phyloP scores from a whole-genome alignment of 1,140 invertebrate genomes.

The Vollenhovia emeryi region DNA sequence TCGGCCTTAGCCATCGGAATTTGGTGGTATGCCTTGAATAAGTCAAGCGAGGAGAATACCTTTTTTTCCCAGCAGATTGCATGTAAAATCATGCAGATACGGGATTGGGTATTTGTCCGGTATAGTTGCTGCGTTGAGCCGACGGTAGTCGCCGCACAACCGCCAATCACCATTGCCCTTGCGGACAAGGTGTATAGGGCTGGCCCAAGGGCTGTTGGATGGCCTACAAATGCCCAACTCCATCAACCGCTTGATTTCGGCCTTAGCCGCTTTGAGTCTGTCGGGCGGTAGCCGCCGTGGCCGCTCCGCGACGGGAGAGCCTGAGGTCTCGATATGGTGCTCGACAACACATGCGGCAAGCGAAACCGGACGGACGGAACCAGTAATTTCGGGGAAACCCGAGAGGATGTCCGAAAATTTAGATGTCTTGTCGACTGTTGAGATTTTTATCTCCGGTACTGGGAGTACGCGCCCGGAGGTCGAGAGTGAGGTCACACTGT shows the following conservation, averaged over 20 bases:
- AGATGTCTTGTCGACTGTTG: background rate
- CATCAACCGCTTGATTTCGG: background rate
- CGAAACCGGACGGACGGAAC: background rate
- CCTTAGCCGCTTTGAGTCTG: background rate
- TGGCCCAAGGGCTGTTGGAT: background rate
- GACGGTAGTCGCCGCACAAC: background rate
- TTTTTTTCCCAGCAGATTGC: no score
- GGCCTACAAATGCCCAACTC: background rate
- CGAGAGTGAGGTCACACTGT: fast-evolving
- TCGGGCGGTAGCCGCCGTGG: background rate
- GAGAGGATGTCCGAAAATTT: background rate
- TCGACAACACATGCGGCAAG: background rate
- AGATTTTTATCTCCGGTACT: background rate
- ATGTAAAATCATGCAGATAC: no score
- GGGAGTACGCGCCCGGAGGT: background rate
- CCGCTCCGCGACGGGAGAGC: background rate
- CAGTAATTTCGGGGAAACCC: background rate
- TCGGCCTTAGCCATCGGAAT: no score
- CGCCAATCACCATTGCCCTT: background rate
- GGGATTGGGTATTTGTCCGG: background rate
- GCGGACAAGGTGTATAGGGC: background rate
- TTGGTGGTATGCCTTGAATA: background rate
- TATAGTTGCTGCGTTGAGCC: background rate
- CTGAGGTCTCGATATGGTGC: background rate
- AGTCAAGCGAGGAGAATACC: background rate